Evolutionary conservation across 2,797 vertebrate genomes (phyloP).

Genomic region (Falco concolor): DNA sequence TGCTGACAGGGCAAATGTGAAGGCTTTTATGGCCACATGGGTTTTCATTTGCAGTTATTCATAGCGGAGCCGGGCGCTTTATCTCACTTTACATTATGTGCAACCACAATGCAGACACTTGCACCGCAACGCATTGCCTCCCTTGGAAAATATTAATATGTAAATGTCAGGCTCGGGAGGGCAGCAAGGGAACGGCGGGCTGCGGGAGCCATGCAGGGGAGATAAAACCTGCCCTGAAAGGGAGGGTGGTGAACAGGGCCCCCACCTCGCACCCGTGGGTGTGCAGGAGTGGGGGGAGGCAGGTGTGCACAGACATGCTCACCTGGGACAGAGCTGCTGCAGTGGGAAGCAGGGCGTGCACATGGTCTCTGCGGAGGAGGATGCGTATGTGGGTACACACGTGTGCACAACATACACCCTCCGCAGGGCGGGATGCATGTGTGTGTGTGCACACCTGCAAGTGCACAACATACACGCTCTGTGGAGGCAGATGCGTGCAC

Average conservation of each 20-base stretch:
- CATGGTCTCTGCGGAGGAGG: rapidly evolving
- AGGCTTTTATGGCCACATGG: constrained; percentile 68
- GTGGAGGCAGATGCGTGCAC: neutral
- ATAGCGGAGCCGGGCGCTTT: constrained; percentile 66
- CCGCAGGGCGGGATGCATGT: neutral
- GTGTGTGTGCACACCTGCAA: too few species aligned
- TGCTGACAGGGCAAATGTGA: constrained; percentile 72
- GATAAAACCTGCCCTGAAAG: constrained; percentile 47
- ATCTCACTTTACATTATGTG: constrained; percentile 73
- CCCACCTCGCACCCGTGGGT: rapidly evolving
- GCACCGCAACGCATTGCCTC: constrained; percentile 50
- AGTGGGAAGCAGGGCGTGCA: rapidly evolving
- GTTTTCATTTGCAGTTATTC: constrained; percentile 71
- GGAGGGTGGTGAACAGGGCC: neutral
- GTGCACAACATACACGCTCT: too few species aligned
- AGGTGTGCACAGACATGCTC: neutral
- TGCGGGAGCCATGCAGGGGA: neutral
- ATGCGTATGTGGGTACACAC: rapidly evolving
- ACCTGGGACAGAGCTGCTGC: neutral
- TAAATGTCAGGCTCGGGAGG: constrained; percentile 71
- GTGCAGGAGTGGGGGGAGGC: neutral
- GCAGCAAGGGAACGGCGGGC: constrained; percentile 50
- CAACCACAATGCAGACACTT: constrained; percentile 71
- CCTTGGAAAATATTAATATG: constrained; percentile 74
- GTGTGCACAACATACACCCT: neutral